phyloP scores from a whole-genome alignment of 2,888 invertebrate genomes.

The Sarcophaga caerulescens region DNA sequence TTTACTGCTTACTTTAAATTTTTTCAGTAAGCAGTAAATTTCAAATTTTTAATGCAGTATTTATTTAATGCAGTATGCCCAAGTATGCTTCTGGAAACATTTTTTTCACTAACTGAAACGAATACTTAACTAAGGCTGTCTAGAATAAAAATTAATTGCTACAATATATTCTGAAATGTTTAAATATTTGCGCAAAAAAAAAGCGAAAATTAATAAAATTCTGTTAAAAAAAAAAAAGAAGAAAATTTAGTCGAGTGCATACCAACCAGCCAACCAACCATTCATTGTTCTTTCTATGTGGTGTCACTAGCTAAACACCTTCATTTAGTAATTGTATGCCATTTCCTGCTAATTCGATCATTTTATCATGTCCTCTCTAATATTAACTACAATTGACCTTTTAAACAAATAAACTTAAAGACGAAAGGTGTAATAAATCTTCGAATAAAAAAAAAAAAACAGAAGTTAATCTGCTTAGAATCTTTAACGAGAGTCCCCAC shows the following conservation, averaged over 20 bases:
- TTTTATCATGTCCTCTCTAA: constrained; percentile 60
- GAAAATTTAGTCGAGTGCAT: not conserved
- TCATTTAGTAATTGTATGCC: constrained; percentile 65
- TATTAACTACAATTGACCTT: constrained; percentile 68
- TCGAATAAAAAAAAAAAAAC: constrained; percentile 19
- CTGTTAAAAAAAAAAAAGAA: too few relatives aligned
- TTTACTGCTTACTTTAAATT: too few relatives aligned
- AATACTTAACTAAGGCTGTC: too few relatives aligned
- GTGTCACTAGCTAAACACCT: constrained; percentile 62
- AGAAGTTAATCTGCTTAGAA: constrained; percentile 47
- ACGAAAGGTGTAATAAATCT: constrained; percentile 65
- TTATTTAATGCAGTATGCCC: too few relatives aligned
- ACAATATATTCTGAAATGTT: too few relatives aligned
- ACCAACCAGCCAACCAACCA: not conserved
- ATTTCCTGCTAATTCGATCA: constrained; percentile 67
- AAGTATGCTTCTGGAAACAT: too few relatives aligned
- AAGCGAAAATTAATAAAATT: too few relatives aligned
- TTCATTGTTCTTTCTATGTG: constrained; percentile 33
- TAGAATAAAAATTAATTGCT: too few relatives aligned
- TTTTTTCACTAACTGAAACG: too few relatives aligned
- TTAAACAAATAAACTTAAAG: constrained; percentile 66
- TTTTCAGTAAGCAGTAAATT: too few relatives aligned
- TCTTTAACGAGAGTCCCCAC: constrained; percentile 55
- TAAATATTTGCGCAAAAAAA: too few relatives aligned
- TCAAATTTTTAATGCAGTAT: too few relatives aligned